A percentile compares a stretch with the other conserved stretches of the same genome.
Conservation (phyloP, 2,888 invertebrate species). For the Disparrhopalites patrizii region DNA sequence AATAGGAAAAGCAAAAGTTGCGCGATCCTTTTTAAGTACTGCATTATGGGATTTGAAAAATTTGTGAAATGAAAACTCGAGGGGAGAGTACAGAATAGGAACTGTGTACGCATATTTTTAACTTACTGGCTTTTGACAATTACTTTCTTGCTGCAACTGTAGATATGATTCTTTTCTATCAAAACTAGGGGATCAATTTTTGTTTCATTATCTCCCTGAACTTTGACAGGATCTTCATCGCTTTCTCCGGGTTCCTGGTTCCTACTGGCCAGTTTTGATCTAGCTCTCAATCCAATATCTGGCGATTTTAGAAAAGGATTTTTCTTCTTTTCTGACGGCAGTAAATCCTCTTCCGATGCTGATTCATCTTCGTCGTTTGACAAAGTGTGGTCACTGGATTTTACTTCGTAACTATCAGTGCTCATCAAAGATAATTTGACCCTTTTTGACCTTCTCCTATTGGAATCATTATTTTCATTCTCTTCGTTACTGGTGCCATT, state of each 20-base stretch:
- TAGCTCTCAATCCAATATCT: neutral
- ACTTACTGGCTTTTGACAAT: conserved; percentile 36
- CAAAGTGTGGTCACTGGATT: no score
- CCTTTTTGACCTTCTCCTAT: neutral
- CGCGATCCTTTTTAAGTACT: no score
- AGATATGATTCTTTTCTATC: conserved; percentile 30
- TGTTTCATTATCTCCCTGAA: neutral
- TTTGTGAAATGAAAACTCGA: no score
- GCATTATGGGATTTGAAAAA: no score
- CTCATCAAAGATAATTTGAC: neutral
- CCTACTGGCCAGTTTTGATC: neutral
- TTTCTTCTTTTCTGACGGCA: neutral
- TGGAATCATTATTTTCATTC: neutral
- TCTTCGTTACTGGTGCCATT: neutral
- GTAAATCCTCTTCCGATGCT: no score
- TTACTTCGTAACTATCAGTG: neutral
- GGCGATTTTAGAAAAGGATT: conserved; percentile 32
- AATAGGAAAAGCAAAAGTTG: no score
- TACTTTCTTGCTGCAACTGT: conserved; percentile 14
- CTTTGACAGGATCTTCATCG: neutral
- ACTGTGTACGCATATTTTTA: no score
- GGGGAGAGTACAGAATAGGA: no score
- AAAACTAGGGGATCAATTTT: conserved; percentile 6
- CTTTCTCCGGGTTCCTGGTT: neutral
- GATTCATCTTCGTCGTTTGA: no score